Percentiles rank a stretch among this genome's conserved stretches.
Evolutionary conservation across 1,140 invertebrate genomes (phyloP).

Genomic region (Scylla paramamosain): DNA sequence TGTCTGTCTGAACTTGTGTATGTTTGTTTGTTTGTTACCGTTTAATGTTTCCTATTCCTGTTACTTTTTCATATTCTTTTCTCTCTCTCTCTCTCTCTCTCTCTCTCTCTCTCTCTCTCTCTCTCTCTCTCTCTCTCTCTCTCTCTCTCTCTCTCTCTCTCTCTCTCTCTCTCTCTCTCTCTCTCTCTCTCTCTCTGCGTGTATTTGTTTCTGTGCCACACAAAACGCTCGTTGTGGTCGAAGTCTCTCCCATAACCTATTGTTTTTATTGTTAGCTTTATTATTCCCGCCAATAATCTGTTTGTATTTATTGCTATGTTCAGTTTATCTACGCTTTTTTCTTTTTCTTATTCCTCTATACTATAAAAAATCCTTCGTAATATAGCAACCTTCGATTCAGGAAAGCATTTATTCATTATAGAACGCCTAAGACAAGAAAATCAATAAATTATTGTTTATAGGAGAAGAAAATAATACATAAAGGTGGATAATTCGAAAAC

Average conservation of each 20-base stretch:
- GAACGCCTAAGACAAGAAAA: too few relatives aligned
- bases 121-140: neutral
- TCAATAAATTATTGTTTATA: too few relatives aligned
- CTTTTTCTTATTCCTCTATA: neutral
- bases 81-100: neutral
- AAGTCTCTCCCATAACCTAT: too few relatives aligned
- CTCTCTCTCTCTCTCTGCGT: slow-evolving; percentile 5
- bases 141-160: neutral
- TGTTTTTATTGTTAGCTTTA: too few relatives aligned
- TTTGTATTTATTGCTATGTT: too few relatives aligned
- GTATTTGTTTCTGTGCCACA: neutral
- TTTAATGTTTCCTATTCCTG: neutral
- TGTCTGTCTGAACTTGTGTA: slow-evolving; percentile 10
- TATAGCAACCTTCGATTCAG: neutral
- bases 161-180: neutral
- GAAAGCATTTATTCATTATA: neutral
- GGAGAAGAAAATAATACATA: too few relatives aligned
- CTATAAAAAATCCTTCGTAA: neutral
- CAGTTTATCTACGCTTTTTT: neutral
- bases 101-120: neutral
- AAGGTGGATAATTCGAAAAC: too few relatives aligned
- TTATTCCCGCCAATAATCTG: too few relatives aligned
- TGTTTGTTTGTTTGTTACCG: neutral
- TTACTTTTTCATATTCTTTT: neutral
- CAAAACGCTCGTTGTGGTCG: too few relatives aligned